Conservation (phyloP, 2,113 vertebrate genomes). For the Ptychochromis oligacanthus region DNA sequence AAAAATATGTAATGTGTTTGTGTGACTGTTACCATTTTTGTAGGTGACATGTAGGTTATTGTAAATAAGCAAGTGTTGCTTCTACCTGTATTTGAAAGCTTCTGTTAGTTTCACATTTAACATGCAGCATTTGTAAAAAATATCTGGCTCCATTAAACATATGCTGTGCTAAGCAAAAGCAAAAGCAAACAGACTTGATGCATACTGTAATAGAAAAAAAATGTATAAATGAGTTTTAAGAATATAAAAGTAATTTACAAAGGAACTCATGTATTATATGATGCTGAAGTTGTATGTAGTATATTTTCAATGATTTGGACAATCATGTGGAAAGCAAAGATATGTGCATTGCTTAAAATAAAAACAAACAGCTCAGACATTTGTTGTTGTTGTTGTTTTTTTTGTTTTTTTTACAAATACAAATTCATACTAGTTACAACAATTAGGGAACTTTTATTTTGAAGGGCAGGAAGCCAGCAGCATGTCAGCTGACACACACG, state of each 20-base stretch:
- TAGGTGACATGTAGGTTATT: slow-evolving; percentile 45
- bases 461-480: background rate
- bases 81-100: slow-evolving; percentile 35
- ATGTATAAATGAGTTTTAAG: background rate
- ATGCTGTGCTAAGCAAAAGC: background rate
- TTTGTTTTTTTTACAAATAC: no score
- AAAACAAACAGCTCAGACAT: no score
- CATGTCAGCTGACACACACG: background rate
- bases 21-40: slow-evolving; percentile 57
- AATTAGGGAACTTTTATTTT: background rate
- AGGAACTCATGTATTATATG: slow-evolving; percentile 43
- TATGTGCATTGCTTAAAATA: slow-evolving; percentile 46
- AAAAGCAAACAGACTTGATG: slow-evolving; percentile 8
- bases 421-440: background rate
- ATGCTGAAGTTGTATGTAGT: slow-evolving; percentile 43
- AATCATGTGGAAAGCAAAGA: slow-evolving; percentile 40
- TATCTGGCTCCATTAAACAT: slow-evolving; percentile 12
- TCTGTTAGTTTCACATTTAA: slow-evolving; percentile 28
- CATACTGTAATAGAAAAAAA: background rate
- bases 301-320: slow-evolving; percentile 61
- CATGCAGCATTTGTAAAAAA: slow-evolving; percentile 10
- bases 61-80: slow-evolving; percentile 56
- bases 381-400: no score
- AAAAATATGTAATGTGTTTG: slow-evolving; percentile 49
- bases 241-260: slow-evolving; percentile 18